Percentiles rank a stretch among this genome's conserved stretches.
Evolutionary conservation across 2,113 vertebrate genomes (phyloP).

Genomic region (Brachyhypopomus gauderio): DNA sequence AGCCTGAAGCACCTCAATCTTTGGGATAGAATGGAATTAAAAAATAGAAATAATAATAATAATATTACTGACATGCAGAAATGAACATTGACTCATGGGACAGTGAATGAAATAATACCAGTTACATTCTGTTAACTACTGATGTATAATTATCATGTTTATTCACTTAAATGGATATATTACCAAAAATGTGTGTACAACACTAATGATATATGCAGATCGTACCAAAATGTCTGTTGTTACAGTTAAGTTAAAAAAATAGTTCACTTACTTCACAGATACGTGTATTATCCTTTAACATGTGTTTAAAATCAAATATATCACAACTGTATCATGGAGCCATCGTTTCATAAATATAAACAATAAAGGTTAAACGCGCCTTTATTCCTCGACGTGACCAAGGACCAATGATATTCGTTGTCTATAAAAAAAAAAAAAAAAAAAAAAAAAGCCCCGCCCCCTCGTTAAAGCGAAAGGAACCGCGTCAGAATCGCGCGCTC

Average conservation of each 20-base stretch:
- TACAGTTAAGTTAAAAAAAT: neutral
- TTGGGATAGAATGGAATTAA: neutral
- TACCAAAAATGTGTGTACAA: neutral
- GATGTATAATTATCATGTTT: conserved; percentile 7
- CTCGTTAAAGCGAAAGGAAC: neutral
- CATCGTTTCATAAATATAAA: neutral
- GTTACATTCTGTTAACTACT: neutral
- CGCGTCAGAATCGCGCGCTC: neutral
- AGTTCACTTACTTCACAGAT: neutral
- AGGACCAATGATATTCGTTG: neutral
- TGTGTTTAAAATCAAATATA: neutral
- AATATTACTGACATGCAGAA: neutral
- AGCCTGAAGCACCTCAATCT: neutral
- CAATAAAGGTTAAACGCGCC: neutral
- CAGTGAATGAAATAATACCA: neutral
- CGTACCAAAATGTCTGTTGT: neutral
- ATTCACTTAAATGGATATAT: neutral
- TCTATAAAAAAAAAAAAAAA: too few relatives aligned
- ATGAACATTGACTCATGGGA: neutral
- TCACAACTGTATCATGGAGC: neutral
- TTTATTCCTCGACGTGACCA: neutral
- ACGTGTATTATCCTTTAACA: neutral
- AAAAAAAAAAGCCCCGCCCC: neutral
- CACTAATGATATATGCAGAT: neutral
- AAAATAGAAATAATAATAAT: too few relatives aligned